A percentile compares a stretch with the other conserved stretches of the same genome.
Evolutionary conservation across 2,888 invertebrate species (phyloP).

Genomic region (Leuctra nigra): DNA sequence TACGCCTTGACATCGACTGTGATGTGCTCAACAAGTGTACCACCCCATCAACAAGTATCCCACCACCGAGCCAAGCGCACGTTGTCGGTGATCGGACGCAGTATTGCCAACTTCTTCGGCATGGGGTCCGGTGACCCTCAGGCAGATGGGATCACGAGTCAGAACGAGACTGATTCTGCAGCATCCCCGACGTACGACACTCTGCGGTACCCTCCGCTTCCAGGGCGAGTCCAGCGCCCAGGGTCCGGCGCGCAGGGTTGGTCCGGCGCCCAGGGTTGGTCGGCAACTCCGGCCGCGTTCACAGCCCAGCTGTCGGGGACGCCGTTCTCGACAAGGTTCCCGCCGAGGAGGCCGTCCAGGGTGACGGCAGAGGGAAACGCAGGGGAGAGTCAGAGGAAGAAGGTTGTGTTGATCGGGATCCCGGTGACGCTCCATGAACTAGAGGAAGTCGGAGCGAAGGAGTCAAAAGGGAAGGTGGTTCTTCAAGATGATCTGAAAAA

Average conservation of each 20-base stretch:
- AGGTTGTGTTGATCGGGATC: neutral
- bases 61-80: neutral
- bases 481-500: neutral
- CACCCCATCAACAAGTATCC: too few species aligned
- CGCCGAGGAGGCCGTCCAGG: neutral
- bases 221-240: neutral
- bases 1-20: too few species aligned
- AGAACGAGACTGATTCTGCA: neutral
- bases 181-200: neutral
- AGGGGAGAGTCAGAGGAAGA: neutral
- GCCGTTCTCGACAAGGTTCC: neutral
- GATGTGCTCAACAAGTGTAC: too few species aligned
- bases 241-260: neutral
- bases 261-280: neutral
- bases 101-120: neutral
- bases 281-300: too few species aligned
- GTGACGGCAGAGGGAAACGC: neutral
- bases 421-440: neutral
- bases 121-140: too few species aligned
- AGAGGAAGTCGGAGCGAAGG: neutral
- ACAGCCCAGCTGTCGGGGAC: neutral
- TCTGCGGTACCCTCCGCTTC: neutral
- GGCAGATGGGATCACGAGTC: neutral
- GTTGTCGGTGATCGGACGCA: neutral
- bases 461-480: neutral